phyloP scores from a whole-genome alignment of 2,113 vertebrate genomes.

The Megaceryle torquata region DNA sequence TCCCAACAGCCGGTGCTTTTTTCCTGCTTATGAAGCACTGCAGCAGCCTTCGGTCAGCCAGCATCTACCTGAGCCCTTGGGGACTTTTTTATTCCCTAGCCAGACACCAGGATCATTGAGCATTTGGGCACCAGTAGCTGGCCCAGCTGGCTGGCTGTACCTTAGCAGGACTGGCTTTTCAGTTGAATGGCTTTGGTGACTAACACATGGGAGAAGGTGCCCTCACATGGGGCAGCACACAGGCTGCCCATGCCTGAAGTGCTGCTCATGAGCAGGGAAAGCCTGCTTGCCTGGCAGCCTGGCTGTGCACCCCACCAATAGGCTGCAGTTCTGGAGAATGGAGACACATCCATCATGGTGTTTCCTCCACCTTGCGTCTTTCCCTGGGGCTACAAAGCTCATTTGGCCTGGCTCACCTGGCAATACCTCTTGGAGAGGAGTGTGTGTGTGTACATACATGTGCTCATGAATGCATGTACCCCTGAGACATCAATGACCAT shows the following conservation, averaged over 20 bases:
- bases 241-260: fast-evolving
- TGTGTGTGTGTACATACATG: not conserved
- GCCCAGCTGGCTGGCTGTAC: not conserved
- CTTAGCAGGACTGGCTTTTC: not conserved
- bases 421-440: not conserved
- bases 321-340: not conserved
- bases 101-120: not conserved
- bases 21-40: not conserved
- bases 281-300: not conserved
- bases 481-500: not conserved
- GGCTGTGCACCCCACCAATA: not conserved
- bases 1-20: not conserved
- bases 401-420: not conserved
- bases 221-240: not conserved
- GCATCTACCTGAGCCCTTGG: not conserved
- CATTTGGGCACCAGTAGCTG: not conserved
- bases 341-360: not conserved
- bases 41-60: not conserved
- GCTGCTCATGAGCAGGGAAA: not conserved
- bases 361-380: not conserved
- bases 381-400: not conserved
- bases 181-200: not conserved
- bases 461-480: no score
- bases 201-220: not conserved
- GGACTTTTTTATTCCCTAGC: not conserved